Conservation (phyloP, 2,797 vertebrate genomes). For the Pseudopleuronectes americanus region DNA sequence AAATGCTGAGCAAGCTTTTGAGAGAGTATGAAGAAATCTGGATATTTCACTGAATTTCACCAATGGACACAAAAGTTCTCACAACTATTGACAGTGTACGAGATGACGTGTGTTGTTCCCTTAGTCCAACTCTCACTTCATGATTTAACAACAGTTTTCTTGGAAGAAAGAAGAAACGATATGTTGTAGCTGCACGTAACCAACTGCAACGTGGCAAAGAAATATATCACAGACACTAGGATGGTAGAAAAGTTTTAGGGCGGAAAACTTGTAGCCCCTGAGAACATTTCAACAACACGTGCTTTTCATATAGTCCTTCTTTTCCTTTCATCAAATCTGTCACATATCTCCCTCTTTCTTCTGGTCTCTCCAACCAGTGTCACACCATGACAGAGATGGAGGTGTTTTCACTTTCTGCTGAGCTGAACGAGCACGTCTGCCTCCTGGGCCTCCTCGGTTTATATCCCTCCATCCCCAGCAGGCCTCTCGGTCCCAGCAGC, state of each 20-base stretch:
- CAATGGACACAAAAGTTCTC: not conserved
- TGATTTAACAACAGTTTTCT: not conserved
- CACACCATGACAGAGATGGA: slow-evolving; percentile 82
- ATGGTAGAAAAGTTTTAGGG: not conserved
- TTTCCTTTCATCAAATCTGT: not conserved
- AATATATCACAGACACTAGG: not conserved
- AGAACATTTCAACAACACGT: slow-evolving; percentile 24
- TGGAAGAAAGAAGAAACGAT: not conserved
- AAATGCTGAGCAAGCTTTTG: slow-evolving; percentile 56
- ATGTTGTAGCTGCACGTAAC: slow-evolving; percentile 3
- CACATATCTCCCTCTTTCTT: too few relatives aligned
- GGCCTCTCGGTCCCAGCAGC: slow-evolving; percentile 64
- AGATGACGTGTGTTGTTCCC: not conserved
- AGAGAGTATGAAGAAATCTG: slow-evolving; percentile 39
- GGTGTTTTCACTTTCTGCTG: slow-evolving; percentile 83
- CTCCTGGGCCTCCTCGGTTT: slow-evolving; percentile 53
- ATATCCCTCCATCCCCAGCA: slow-evolving; percentile 58
- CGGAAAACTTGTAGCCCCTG: not conserved
- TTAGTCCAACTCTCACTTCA: not conserved
- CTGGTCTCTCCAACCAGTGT: slow-evolving; percentile 15
- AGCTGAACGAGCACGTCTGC: slow-evolving; percentile 67
- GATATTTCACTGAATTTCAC: slow-evolving; percentile 49
- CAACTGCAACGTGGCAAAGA: slow-evolving; percentile 7
- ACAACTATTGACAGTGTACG: not conserved
- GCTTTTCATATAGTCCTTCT: not conserved